Conservation (phyloP, 2,113 vertebrate species). For the Cairina moschata region DNA sequence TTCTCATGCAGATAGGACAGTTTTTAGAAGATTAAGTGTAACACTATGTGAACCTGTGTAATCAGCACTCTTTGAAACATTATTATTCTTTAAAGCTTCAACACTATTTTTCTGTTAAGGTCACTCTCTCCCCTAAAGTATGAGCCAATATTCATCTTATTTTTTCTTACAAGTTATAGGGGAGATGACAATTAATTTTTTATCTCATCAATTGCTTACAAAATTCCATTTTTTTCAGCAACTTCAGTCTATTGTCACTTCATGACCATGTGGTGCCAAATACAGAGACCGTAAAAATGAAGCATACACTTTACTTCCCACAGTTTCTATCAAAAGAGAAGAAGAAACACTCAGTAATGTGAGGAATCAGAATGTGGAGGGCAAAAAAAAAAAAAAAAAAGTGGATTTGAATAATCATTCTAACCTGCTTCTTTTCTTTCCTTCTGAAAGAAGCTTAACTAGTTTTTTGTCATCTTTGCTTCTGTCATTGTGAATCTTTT, state of each 20-base stretch:
- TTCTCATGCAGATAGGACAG: background rate
- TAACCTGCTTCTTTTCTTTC: constrained; percentile 12
- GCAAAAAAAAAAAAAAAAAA: background rate
- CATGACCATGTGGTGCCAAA: background rate
- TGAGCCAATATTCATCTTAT: background rate
- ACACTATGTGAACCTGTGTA: background rate
- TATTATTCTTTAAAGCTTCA: background rate
- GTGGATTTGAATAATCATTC: background rate
- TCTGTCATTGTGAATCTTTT: background rate
- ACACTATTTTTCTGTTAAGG: background rate
- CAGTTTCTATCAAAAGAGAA: background rate
- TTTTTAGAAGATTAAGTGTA: background rate
- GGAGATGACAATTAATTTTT: background rate
- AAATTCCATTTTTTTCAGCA: background rate
- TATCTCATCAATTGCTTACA: background rate
- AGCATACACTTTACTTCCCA: background rate
- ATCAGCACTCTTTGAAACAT: fast-evolving
- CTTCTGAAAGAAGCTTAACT: constrained; percentile 13
- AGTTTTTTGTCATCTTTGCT: background rate
- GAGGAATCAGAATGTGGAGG: background rate
- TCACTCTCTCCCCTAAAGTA: background rate
- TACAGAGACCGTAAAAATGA: background rate
- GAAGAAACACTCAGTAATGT: background rate
- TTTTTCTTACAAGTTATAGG: background rate
- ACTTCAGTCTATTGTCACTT: background rate